Conservation (phyloP, 2,113 vertebrate genomes). For the Coryphaenoides rupestris region DNA sequence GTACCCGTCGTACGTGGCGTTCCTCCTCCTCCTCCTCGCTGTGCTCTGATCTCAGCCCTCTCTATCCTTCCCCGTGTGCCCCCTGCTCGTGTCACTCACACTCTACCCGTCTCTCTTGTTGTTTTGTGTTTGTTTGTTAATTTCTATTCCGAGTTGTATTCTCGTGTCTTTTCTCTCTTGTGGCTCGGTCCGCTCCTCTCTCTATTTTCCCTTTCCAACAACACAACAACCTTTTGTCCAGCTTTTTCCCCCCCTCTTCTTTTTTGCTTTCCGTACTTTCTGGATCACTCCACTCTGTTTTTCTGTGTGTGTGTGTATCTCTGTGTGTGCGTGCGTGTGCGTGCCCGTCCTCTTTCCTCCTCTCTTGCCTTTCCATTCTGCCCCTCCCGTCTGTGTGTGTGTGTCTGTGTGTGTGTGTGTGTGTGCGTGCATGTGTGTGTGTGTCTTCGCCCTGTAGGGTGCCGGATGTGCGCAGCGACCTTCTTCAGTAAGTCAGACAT, state of each 20-base stretch:
- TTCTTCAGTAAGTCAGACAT: conserved; percentile 99
- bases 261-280: conserved; percentile 21
- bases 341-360: conserved; percentile 18
- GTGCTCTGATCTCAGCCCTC: conserved; percentile 38
- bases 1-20: conserved; percentile 12
- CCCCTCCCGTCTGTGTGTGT: conserved; percentile 67
- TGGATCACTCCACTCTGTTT: conserved; percentile 21
- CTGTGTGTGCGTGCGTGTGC: background rate
- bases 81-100: conserved; percentile 1
- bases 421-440: no score
- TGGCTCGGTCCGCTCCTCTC: conserved; percentile 14
- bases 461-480: conserved; percentile 99
- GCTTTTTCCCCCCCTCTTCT: conserved; percentile 2
- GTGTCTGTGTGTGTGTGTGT: no score
- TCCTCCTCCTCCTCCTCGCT: conserved; percentile 32
- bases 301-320: background rate
- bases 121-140: conserved; percentile 27
- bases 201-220: conserved; percentile 15
- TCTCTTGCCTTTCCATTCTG: conserved; percentile 46
- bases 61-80: conserved; percentile 32
- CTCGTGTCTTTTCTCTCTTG: conserved; percentile 32
- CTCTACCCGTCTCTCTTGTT: conserved; percentile 1
- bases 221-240: background rate
- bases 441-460: conserved; percentile 84
- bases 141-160: conserved; percentile 21